phyloP scores from a whole-genome alignment of 2,797 vertebrate genomes.

The Chaetodon trifasciatus region DNA sequence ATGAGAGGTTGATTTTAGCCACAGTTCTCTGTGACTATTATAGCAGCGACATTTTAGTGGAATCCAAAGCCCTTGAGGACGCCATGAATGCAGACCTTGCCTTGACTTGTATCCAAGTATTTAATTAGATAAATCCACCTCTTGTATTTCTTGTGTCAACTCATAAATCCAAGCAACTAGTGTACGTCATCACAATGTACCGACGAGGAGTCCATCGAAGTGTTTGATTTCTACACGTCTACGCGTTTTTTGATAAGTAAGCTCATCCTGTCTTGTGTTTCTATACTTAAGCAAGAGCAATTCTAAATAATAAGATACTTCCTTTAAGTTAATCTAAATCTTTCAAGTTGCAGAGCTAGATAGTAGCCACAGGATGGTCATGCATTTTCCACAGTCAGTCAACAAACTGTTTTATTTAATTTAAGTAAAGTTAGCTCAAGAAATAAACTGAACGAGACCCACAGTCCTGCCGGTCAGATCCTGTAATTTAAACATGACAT shows the following conservation, averaged over 20 bases:
- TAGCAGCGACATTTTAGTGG: not conserved
- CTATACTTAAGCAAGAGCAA: not conserved
- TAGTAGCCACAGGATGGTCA: too few species aligned
- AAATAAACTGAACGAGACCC: not conserved
- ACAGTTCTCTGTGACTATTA: not conserved
- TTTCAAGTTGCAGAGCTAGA: not conserved
- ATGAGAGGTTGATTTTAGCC: not conserved
- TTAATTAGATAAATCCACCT: not conserved
- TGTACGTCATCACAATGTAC: not conserved
- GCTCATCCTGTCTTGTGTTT: constrained; percentile 5
- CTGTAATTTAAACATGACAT: not conserved
- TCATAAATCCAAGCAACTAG: not conserved
- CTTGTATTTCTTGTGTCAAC: not conserved
- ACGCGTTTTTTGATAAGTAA: not conserved
- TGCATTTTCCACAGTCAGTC: not conserved
- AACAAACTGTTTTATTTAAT: not conserved
- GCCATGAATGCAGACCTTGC: not conserved
- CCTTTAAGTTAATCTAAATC: not conserved
- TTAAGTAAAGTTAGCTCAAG: not conserved
- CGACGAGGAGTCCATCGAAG: not conserved
- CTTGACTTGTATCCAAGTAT: constrained; percentile 9
- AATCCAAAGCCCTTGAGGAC: not conserved
- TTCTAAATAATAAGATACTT: too few species aligned
- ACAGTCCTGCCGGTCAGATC: not conserved
- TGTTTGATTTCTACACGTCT: not conserved